These are phyloP conservation scores for Melierax canorus DNA, from an alignment of 2,113 vertebrate genomes.

Conservation along the genomic window DNA sequence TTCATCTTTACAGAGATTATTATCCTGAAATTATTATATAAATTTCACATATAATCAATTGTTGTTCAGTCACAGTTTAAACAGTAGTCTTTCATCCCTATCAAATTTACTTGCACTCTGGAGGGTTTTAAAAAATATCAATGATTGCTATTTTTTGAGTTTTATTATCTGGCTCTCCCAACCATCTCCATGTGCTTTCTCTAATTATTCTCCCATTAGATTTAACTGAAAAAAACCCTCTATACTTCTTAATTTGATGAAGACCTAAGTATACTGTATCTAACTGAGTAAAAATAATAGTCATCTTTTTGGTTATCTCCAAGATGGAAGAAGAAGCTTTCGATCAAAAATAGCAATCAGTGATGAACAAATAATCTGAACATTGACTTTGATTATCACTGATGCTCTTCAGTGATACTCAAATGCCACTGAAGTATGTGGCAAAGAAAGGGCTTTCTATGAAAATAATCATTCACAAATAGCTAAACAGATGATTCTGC, in stretches of 20 bases:
- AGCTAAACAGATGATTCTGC: background rate
- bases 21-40: background rate
- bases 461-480: background rate
- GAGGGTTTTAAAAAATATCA: background rate
- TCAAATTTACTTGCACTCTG: background rate
- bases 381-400: background rate
- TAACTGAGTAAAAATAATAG: background rate
- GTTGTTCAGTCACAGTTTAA: background rate
- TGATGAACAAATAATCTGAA: background rate
- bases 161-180: background rate
- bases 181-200: background rate
- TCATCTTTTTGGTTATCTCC: background rate
- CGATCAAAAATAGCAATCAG: background rate
- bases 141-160: background rate
- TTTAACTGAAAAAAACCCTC: background rate
- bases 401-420: background rate
- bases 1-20: background rate
- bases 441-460: background rate
- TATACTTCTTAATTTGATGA: background rate
- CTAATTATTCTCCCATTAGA: background rate
- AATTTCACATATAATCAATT: background rate
- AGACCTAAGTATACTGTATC: background rate
- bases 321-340: background rate
- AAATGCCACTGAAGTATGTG: background rate
- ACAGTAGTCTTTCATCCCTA: background rate